Evolutionary conservation across 2,113 vertebrate genomes (phyloP).

Genomic region (Gobius niger): DNA sequence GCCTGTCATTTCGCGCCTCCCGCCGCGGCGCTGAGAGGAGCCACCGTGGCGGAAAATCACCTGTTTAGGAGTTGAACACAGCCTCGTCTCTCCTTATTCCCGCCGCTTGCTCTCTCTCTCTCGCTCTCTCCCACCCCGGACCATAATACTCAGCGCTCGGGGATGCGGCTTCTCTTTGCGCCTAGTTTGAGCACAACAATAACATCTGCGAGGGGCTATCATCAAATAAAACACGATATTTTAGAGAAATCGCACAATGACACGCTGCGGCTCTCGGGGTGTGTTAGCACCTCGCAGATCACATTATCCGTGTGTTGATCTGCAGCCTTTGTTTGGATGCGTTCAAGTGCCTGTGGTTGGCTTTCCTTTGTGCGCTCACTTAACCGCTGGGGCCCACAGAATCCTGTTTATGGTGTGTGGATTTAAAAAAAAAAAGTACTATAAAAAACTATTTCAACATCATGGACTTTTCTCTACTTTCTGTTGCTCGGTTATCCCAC

Average conservation of each 20-base stretch:
- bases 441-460: no score
- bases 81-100: constrained; percentile 57
- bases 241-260: constrained; percentile 56
- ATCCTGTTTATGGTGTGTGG: constrained; percentile 16
- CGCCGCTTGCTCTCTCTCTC: constrained; percentile 1
- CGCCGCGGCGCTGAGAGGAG: constrained; percentile 69
- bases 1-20: constrained; percentile 73
- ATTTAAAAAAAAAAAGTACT: no score
- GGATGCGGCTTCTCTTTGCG: constrained; percentile 41
- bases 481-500: no score
- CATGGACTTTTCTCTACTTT: no score
- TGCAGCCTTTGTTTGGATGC: constrained; percentile 51
- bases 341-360: constrained; percentile 36
- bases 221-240: constrained; percentile 65
- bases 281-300: constrained; percentile 49
- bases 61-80: constrained; percentile 77
- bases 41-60: constrained; percentile 78
- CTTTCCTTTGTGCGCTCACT: constrained; percentile 20
- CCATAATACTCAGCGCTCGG: constrained; percentile 55
- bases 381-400: constrained; percentile 18
- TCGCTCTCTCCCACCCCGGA: constrained; percentile 53
- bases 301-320: constrained; percentile 54
- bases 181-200: constrained; percentile 60
- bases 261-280: constrained; percentile 42
- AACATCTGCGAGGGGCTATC: constrained; percentile 56